Evolutionary conservation across 1,140 invertebrate genomes (phyloP).

Genomic region (Tetramorium parvispinum): DNA sequence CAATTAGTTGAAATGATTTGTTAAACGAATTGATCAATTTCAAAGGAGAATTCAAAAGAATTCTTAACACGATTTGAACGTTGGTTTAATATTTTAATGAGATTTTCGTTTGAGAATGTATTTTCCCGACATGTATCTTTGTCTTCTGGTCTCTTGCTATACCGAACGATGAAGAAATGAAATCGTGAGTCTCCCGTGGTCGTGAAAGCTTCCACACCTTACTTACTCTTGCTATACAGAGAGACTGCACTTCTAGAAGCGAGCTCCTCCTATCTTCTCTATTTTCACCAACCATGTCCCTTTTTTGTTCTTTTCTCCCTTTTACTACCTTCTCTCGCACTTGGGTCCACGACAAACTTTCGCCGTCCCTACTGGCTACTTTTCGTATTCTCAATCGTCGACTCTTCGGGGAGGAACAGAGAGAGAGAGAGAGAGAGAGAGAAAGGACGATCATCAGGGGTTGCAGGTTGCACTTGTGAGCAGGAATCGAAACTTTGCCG

Average conservation of each 20-base stretch:
- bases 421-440: not conserved
- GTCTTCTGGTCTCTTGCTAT: not conserved
- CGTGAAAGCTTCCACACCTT: constrained; percentile 10
- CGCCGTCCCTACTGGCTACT: constrained; percentile 29
- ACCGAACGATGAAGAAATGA: not conserved
- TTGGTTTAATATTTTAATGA: not conserved
- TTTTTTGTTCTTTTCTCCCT: not conserved
- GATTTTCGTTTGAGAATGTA: not conserved
- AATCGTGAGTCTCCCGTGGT: not conserved
- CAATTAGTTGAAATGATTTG: not conserved
- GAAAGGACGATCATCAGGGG: not conserved
- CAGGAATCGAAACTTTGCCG: constrained; percentile 53
- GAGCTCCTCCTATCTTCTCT: not conserved
- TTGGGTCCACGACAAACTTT: not conserved
- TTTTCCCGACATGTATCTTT: too few relatives aligned
- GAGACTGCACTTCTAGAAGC: not conserved
- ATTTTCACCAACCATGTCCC: not conserved
- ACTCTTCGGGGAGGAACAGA: not conserved
- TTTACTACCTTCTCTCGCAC: not conserved
- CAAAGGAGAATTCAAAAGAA: too few relatives aligned
- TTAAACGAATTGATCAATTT: not conserved
- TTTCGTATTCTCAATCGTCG: constrained; percentile 8
- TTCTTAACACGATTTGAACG: not conserved
- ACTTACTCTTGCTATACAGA: not conserved
- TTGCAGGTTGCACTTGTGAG: constrained; percentile 18